phyloP scores from a whole-genome alignment of 2,888 invertebrate genomes.

The Dynastes hyllus region DNA sequence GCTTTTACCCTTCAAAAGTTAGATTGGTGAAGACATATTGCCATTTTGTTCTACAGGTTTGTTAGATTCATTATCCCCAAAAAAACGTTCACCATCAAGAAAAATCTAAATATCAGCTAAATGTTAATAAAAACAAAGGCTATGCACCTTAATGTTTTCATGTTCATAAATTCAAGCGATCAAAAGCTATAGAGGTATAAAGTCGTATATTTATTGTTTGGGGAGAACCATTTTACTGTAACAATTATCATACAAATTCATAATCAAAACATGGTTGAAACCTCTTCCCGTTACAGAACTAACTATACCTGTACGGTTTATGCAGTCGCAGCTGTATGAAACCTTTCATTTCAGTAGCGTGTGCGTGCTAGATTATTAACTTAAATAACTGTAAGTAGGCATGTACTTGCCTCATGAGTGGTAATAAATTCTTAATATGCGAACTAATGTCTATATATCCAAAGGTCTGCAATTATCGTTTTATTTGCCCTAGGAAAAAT shows the following conservation, averaged over 20 bases:
- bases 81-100: too few species aligned
- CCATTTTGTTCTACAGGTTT: too few species aligned
- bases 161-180: background rate
- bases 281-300: slow-evolving; percentile 16
- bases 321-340: slow-evolving; percentile 15
- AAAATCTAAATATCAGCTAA: too few species aligned
- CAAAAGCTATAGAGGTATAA: slow-evolving; percentile 6
- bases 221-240: slow-evolving; percentile 23
- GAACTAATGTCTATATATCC: slow-evolving; percentile 40
- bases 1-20: too few species aligned
- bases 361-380: slow-evolving; percentile 30
- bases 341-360: slow-evolving; percentile 34
- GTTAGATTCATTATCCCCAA: too few species aligned
- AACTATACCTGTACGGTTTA: background rate
- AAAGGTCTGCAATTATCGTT: slow-evolving; percentile 28
- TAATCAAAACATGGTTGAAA: slow-evolving; percentile 30
- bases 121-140: too few species aligned
- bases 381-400: slow-evolving; percentile 40
- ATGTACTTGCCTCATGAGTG: slow-evolving; percentile 31
- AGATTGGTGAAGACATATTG: too few species aligned
- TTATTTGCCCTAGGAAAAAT: slow-evolving; percentile 29
- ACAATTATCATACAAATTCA: slow-evolving; percentile 40
- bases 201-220: slow-evolving; percentile 24
- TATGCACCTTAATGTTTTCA: too few species aligned
- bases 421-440: slow-evolving; percentile 46